phyloP scores from a whole-genome alignment of 2,113 vertebrate genomes.

The Tragelaphus buxtoni region DNA sequence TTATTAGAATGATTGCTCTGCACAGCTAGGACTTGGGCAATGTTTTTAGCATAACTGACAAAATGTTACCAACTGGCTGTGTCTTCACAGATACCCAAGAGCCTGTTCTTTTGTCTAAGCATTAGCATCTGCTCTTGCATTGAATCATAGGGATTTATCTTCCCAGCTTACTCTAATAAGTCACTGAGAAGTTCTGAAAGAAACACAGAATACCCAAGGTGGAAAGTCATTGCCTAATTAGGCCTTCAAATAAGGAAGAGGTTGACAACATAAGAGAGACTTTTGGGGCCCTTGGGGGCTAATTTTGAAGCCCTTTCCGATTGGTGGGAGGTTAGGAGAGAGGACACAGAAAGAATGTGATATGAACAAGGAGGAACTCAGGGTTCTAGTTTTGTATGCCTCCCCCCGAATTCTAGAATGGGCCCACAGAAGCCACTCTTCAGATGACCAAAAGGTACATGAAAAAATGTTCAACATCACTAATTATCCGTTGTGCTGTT shows the following conservation, averaged over 20 bases:
- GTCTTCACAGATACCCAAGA: background rate
- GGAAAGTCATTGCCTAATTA: background rate
- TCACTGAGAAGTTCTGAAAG: background rate
- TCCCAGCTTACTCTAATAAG: background rate
- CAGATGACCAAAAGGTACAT: background rate
- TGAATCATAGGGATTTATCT: background rate
- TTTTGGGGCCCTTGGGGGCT: background rate
- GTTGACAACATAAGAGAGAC: background rate
- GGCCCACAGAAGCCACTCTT: background rate
- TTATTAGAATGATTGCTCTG: background rate
- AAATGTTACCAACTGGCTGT: background rate
- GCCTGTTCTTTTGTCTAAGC: background rate
- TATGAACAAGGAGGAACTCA: background rate
- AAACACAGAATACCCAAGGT: background rate
- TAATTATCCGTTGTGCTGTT: background rate
- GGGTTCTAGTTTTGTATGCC: background rate
- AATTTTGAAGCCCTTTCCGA: background rate
- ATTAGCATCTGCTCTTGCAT: background rate
- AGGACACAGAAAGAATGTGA: background rate
- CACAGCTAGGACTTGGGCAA: background rate
- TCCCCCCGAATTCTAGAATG: background rate
- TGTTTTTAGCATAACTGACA: background rate
- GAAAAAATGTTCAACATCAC: background rate
- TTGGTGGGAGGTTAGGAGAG: background rate
- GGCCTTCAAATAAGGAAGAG: background rate